Evolutionary conservation across 2,113 vertebrate species (phyloP).

Genomic region (Centropristis striata): DNA sequence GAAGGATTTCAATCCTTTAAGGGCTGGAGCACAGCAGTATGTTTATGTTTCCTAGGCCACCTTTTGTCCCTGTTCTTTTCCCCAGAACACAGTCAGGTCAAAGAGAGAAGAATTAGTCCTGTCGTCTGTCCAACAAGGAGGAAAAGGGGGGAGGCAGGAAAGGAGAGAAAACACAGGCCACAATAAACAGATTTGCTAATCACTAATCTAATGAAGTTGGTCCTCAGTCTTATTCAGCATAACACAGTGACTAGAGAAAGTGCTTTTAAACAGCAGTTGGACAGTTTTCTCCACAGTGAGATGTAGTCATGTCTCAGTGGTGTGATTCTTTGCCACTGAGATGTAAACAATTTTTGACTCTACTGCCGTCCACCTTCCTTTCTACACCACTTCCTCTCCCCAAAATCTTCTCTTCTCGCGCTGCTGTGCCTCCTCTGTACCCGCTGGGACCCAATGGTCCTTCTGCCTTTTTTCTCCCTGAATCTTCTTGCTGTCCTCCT

Average conservation of each 20-base stretch:
- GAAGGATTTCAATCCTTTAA: neutral
- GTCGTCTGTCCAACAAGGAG: neutral
- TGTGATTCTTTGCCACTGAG: slow-evolving; percentile 17
- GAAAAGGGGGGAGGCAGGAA: neutral
- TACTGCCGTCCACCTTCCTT: slow-evolving; percentile 59
- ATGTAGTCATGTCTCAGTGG: neutral
- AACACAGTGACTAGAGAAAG: neutral
- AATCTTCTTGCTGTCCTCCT: slow-evolving; percentile 35
- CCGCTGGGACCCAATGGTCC: neutral
- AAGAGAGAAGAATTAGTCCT: neutral
- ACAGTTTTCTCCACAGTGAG: neutral
- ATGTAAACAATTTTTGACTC: slow-evolving; percentile 63
- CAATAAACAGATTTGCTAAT: slow-evolving; percentile 45
- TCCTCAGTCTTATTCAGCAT: neutral
- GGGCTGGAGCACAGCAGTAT: neutral
- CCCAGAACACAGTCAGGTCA: slow-evolving; percentile 11
- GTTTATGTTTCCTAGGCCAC: slow-evolving; percentile 12
- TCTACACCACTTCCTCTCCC: slow-evolving; percentile 44
- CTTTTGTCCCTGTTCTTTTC: neutral
- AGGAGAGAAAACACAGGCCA: slow-evolving; percentile 36
- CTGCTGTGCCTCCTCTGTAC: slow-evolving; percentile 32
- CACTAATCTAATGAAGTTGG: slow-evolving; percentile 37
- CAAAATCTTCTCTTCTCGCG: slow-evolving; percentile 26
- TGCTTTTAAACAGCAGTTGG: neutral
- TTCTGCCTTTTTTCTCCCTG: neutral